Conservation (phyloP, 2,888 invertebrate genomes). For the Panopea generosa region DNA sequence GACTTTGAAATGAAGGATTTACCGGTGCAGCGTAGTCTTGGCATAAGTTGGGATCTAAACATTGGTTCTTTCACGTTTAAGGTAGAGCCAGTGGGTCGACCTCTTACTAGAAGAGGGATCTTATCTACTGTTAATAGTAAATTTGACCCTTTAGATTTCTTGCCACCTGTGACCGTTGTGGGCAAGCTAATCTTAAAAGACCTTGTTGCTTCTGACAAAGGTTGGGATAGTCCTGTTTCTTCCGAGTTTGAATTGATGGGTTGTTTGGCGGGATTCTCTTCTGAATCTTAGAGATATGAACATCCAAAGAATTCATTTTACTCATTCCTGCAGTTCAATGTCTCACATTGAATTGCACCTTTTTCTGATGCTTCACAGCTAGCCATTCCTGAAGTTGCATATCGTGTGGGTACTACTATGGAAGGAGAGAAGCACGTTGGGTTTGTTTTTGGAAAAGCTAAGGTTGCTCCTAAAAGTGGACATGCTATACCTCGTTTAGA, state of each 20-base stretch:
- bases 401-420: not conserved
- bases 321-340: too few relatives aligned
- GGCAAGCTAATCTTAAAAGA: conserved; percentile 54
- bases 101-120: conserved; percentile 45
- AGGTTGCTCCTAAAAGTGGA: conserved; percentile 28
- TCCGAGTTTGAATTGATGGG: too few relatives aligned
- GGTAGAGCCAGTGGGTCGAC: conserved; percentile 18
- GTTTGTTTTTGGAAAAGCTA: conserved; percentile 33
- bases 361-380: too few relatives aligned
- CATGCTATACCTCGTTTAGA: conserved; percentile 26
- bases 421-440: not conserved
- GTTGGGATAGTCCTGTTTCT: conserved; percentile 42
- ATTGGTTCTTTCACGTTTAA: conserved; percentile 46
- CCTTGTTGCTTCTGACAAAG: conserved; percentile 21
- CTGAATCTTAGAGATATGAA: too few relatives aligned
- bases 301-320: too few relatives aligned
- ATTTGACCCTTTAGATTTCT: conserved; percentile 62
- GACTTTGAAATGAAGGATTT: conserved; percentile 26
- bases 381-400: too few relatives aligned
- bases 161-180: conserved; percentile 47
- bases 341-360: too few relatives aligned
- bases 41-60: conserved; percentile 45
- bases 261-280: too few relatives aligned
- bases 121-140: conserved; percentile 52
- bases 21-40: conserved; percentile 51